Evolutionary conservation across 2,797 vertebrate genomes (phyloP), one percentile per base, ranked within the genome.

Genomic region (Microcaecilia unicolor): DNA sequence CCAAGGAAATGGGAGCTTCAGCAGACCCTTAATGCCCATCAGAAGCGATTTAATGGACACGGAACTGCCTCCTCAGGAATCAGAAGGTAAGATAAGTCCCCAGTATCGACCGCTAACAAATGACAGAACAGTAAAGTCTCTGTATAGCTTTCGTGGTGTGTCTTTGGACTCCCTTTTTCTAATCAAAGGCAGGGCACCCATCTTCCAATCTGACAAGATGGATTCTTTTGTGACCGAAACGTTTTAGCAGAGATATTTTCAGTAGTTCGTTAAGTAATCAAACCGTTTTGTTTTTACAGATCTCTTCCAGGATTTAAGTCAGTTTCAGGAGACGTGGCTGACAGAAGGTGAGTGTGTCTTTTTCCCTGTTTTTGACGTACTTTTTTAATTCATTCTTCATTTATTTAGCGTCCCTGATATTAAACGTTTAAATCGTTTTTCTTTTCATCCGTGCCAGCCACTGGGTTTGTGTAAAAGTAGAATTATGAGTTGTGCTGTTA

Each of bases 301-400:
- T 56, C 93, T 97, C 60, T 98, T 99, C 85, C 95, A 95, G 72
- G 92, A 98, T 76, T 70, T 97, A 84, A 86, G 87, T 77, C 92
- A 86, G 70, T 85, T 98, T 58, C 95, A 98, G 66, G 94, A 98
- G 82, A 88, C 93, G 15, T 98, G 95, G 95, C 88, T 98, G 51
- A 80, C 88, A n/a, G 95, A 98, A 95, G 95, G 95, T 98, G 71
- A 63, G 85, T 34, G 36, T 25, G 8, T 19, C 23, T 25, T 21
- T 34, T n/a, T 16, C 20, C 17, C 11, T 27, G 18, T 15, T 18
- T 0, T 5, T 21, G 16, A 3, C 12, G 7, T 16, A 35, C n/a
- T n/a, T 15, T 0, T 2, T 27, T 11, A 7, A 4, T 8, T 3
- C 37, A 28, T 19, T 19, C 25, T 28, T 32, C 13, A 37, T 34